Base-by-base conservation (phyloP, 2,113 vertebrate genomes). In the Apodemus sylvaticus region DNA sequence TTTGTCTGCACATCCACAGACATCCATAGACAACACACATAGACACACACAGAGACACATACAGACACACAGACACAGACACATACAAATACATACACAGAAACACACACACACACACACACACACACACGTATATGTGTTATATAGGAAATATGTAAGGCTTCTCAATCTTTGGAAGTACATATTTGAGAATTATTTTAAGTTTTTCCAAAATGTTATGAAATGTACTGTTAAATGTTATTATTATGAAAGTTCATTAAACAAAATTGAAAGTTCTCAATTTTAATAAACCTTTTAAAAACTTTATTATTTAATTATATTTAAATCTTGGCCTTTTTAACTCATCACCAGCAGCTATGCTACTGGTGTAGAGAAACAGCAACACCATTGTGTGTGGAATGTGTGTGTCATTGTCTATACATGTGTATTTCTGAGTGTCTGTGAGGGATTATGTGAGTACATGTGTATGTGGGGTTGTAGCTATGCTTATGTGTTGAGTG, bases 121-220 rank as follows among this genome's bases (percentile, higher is more conserved):
- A 71, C 19, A 39, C 6, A 20, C 31, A 70, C 36, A 73, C 14
- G 2, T 39, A 70, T 16, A n/a, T 16, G 6, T 39, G 70, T 7
- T 73, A 74, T 64, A 17, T 94, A 10, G 34, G 45, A 94, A 93
- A 73, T 86, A 19, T 36, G 9, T 42, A 68, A 70, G 16, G 42
- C 16, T 86, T 96, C 53, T 39, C 11, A 89, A 86, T 94, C 13
- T 95, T 60, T 96, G 11, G n/a, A 91, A 89, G 89, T 14, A 55
- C 29, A 79, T 16, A 81, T 95, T 88, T 68, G 16, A 83, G 92
- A 86, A 64, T 0, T 2, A 64, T 91, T 96, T 96, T 93, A 94
- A 90, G 81, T 86, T 7, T 94, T 89, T 79, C 39, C 20, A 91
- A 93, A 96, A 89, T 58, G 74, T 36, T 94, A 88, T 91, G 24